Evolutionary conservation across 2,797 vertebrate species (phyloP), one percentile per base, ranked within the genome.

Genomic region (Brachymystax lenok): DNA sequence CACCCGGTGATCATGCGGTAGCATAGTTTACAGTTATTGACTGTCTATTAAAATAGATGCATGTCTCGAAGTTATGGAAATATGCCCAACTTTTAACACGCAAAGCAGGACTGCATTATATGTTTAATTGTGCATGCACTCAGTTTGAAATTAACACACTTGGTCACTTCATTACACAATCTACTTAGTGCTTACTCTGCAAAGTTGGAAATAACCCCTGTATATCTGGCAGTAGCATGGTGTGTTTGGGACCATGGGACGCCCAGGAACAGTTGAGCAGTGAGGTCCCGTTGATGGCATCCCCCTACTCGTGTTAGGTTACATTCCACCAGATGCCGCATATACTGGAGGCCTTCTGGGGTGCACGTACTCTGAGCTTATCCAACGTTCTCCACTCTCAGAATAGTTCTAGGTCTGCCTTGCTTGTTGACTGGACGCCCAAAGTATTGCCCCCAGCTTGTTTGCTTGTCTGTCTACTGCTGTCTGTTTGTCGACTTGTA

Each of bases 231-330:
- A 63, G 59, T 24, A 27, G 59, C 59, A 63, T 27, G 14, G 81
- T 78, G 82, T 77, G 68, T 52, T 63, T 71, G 68, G 76, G 69
- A 66, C 71, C 64, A 69, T 71, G 74, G 61, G 69, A 61, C 71
- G 51, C 19, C 64, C 51, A 35, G 59, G 59, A 90, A 85, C 85
- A 86, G 75, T 86, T 87, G 40, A 46, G 10, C 40, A 46, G 40
- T 46, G 40, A 46, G 40, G 10, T 46, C 40, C 40, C 40, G 10
- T 46, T 46, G 76, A 82, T 89, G 90, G 90, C 86, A 88, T 90
- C 91, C 78, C 83, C 78, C 87, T 88, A 4, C 93, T 95, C 93
- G 88, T 89, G 85, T 95, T 95, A 93, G 93, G 87, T 86, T 95
- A 92, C 94, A 87, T 86, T 77, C 80, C 89, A 86, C 91, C 87